Conservation (phyloP, 2,797 vertebrate genomes). For the Sebastes goodei region DNA sequence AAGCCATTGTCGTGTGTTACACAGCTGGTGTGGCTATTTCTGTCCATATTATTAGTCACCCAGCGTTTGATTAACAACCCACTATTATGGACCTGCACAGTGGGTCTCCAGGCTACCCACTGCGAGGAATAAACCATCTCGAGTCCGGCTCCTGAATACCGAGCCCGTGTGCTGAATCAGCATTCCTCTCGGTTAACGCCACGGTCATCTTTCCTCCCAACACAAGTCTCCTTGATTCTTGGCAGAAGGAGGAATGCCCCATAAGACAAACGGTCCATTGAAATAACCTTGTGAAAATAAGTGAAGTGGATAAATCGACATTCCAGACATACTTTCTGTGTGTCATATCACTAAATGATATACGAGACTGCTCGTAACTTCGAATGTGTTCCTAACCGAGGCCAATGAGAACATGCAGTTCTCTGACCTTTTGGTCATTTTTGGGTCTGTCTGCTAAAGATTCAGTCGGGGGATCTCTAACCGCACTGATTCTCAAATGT, state of each 20-base stretch:
- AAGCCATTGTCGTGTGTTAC: slow-evolving; percentile 5
- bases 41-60: slow-evolving; percentile 32
- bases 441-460: slow-evolving; percentile 79
- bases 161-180: slow-evolving; percentile 50
- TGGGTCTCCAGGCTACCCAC: not conserved
- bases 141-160: slow-evolving; percentile 24
- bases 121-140: slow-evolving; percentile 9
- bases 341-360: slow-evolving; percentile 26
- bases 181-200: slow-evolving; percentile 49
- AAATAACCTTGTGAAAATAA: slow-evolving; percentile 47
- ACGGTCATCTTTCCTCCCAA: slow-evolving; percentile 28
- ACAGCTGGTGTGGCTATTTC: slow-evolving; percentile 48
- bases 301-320: slow-evolving; percentile 21
- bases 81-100: slow-evolving; percentile 8
- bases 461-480: slow-evolving; percentile 73
- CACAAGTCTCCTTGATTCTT: slow-evolving; percentile 55
- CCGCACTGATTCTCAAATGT: slow-evolving; percentile 74
- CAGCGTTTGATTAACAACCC: slow-evolving; percentile 38
- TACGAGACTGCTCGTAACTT: not conserved
- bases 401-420: not conserved
- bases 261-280: slow-evolving; percentile 57
- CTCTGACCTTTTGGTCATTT: slow-evolving; percentile 44
- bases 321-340: slow-evolving; percentile 33
- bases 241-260: slow-evolving; percentile 42
- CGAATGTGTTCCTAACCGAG: not conserved